Base-by-base conservation (phyloP, 2,113 vertebrate species). In the Gnathonemus longibarbis region DNA sequence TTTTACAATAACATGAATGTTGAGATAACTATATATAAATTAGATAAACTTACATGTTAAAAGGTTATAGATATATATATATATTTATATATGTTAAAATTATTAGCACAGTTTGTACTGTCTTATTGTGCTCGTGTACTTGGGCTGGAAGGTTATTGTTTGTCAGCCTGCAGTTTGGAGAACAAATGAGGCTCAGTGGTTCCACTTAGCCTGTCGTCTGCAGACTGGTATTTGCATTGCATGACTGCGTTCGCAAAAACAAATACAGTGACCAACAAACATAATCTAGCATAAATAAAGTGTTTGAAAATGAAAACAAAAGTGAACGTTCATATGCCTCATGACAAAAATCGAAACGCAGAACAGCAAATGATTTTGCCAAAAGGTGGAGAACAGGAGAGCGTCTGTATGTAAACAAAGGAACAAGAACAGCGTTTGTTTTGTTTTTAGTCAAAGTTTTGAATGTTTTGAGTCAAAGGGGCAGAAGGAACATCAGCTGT, bases 1-100 rank as follows among this genome's bases (percentile, higher is more conserved):
- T 95, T 94, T 93, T 85, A 90, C 89, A 93, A 94, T 92, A 91
- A 90, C 89, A 91, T 95, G 90, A 94, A 94, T 95, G 94, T 96
- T 91, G 91, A 91, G 92, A 93, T 90, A 91, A 91, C 45, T 91
- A 93, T 93, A 94, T 94, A 91, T 88, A 89, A 88, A 66, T 88
- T 88, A 87, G 89, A 84, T 92, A 90, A 70, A 92, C 89, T 46
- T 90, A 90, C 92, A 91, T 94, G 92, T 93, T 92, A 91, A 87
- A 84, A 21, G 27, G 84, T 83, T 91, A 89, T 84, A 87, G 6
- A 56, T 52, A 52, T 52, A 52, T 58, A 56, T 88, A 56, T 88
- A 56, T 88, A 39, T 56, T 5, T 56, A 35, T 89, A 84, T 84
- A 56, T 87, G 89, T 88, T 56, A 56, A 62, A 88, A 62, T 80